phyloP scores from a whole-genome alignment of 2,888 invertebrate species.

The Oxycera nigricornis region DNA sequence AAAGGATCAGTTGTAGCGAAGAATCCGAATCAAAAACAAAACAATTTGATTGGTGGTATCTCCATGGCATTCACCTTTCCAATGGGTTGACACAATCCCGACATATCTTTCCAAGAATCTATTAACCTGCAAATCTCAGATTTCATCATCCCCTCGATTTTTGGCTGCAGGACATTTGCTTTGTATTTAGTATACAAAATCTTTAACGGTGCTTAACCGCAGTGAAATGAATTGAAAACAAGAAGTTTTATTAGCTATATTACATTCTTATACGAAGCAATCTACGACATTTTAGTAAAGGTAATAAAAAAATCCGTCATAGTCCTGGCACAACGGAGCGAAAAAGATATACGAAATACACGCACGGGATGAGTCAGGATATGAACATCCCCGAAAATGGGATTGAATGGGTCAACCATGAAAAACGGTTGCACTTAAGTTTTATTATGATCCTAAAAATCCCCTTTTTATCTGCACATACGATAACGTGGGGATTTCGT shows the following conservation, averaged over 20 bases:
- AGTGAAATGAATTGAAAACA: slow-evolving; percentile 39
- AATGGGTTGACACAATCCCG: too few species aligned
- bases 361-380: slow-evolving; percentile 3
- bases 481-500: slow-evolving; percentile 33
- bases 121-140: background rate
- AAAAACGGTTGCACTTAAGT: slow-evolving; percentile 41
- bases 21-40: too few species aligned
- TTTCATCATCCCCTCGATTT: too few species aligned
- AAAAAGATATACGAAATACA: background rate
- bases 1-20: too few species aligned
- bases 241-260: slow-evolving; percentile 39
- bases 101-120: too few species aligned
- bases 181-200: background rate
- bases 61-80: too few species aligned
- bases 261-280: slow-evolving; percentile 29
- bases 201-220: slow-evolving; percentile 21
- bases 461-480: slow-evolving; percentile 40
- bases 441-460: slow-evolving; percentile 40
- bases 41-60: too few species aligned
- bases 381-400: slow-evolving; percentile 31
- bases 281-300: slow-evolving; percentile 33
- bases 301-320: slow-evolving; percentile 29
- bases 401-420: slow-evolving; percentile 41
- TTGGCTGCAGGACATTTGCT: background rate
- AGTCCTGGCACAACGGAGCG: background rate